Percentiles rank a stretch among this genome's conserved stretches.
phyloP scores from a whole-genome alignment of 2,888 invertebrate genomes.

The Trilocha varians region DNA sequence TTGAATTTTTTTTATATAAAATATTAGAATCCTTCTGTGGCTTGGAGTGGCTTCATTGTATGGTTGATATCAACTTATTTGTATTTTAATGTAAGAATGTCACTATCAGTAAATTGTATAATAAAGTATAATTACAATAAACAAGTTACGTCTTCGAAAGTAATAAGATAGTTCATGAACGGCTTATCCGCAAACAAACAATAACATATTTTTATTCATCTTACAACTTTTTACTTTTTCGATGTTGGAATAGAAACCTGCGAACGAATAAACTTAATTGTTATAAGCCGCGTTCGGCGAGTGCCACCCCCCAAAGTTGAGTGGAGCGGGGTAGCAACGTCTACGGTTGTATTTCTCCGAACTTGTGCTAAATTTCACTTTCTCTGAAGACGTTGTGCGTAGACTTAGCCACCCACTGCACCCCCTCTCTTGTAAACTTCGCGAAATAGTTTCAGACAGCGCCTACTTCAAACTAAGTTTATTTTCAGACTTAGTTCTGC shows the following conservation, averaged over 20 bases:
- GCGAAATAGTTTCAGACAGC: slow-evolving; percentile 42
- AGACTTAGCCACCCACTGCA: slow-evolving; percentile 59
- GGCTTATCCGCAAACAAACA: slow-evolving; percentile 9
- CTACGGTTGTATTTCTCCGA: slow-evolving; percentile 66
- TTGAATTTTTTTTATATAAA: background rate
- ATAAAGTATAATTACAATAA: background rate
- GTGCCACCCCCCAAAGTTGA: slow-evolving; percentile 43
- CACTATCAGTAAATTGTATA: too few species aligned
- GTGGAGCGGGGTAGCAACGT: slow-evolving; percentile 37
- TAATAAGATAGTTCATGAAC: background rate
- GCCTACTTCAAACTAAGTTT: slow-evolving; percentile 24
- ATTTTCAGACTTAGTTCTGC: slow-evolving; percentile 4
- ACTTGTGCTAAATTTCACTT: slow-evolving; percentile 74
- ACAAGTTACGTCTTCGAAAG: background rate
- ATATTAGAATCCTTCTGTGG: too few species aligned
- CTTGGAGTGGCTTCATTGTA: too few species aligned
- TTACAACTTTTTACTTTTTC: slow-evolving; percentile 26
- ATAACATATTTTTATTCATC: slow-evolving; percentile 13
- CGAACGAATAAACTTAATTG: slow-evolving; percentile 70
- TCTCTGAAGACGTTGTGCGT: slow-evolving; percentile 70
- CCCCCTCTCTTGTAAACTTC: slow-evolving; percentile 45
- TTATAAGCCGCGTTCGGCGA: slow-evolving; percentile 64
- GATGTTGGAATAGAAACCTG: slow-evolving; percentile 52
- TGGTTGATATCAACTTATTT: too few species aligned
- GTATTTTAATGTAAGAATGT: too few species aligned